Evolutionary conservation across 2,797 vertebrate genomes (phyloP).

Genomic region (Enoplosus armatus): DNA sequence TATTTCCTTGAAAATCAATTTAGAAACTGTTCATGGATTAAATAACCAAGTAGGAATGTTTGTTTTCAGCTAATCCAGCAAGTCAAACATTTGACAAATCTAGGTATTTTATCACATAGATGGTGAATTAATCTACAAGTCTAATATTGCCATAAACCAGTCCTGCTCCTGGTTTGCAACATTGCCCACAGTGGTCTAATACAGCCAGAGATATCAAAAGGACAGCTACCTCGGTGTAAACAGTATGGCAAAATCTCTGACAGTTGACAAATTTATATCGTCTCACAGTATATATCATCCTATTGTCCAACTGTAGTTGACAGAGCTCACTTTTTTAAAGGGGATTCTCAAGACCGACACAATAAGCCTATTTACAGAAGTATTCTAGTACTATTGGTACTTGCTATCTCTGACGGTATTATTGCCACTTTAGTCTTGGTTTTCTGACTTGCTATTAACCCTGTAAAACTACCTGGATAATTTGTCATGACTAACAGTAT

Average conservation of each 20-base stretch:
- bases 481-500: background rate
- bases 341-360: background rate
- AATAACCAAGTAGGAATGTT: background rate
- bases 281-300: slow-evolving; percentile 1
- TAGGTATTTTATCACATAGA: background rate
- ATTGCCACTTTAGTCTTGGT: background rate
- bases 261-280: background rate
- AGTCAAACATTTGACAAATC: background rate
- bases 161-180: background rate
- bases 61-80: slow-evolving; percentile 4
- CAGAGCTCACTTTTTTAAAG: background rate
- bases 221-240: background rate
- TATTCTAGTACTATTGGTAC: too few relatives aligned
- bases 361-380: too few relatives aligned
- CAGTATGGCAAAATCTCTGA: background rate
- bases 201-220: too few relatives aligned
- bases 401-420: too few relatives aligned
- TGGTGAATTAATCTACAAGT: background rate
- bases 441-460: background rate
- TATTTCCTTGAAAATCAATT: background rate
- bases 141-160: background rate
- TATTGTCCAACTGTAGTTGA: background rate
- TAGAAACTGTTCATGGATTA: background rate
- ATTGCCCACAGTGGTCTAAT: too few relatives aligned
- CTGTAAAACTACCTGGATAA: background rate